Evolutionary conservation across 2,797 vertebrate species (phyloP).

Genomic region (Glossophaga mutica): DNA sequence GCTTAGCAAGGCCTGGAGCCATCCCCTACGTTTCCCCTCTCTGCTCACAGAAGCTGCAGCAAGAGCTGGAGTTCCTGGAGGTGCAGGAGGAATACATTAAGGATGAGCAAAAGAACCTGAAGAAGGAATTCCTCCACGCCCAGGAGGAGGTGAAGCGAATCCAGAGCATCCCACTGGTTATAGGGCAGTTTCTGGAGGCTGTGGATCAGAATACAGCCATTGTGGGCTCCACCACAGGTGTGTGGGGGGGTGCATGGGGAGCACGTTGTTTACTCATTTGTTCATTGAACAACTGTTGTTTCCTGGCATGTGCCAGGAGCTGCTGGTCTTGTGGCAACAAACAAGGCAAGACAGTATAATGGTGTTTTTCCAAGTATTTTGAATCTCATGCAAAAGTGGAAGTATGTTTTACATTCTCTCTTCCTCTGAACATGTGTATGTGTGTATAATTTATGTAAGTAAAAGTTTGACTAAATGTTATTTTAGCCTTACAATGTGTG

Average conservation of each 20-base stretch:
- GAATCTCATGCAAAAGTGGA: background rate
- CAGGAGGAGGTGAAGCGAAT: slow-evolving; percentile 97
- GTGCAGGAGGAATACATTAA: slow-evolving; percentile 98
- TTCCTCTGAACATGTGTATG: background rate
- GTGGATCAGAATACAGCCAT: slow-evolving; percentile 97
- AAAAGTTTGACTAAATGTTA: background rate
- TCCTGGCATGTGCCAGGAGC: background rate
- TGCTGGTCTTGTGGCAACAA: background rate
- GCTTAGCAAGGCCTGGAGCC: background rate
- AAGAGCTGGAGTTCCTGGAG: slow-evolving; percentile 95
- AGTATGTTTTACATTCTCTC: background rate
- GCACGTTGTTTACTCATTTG: background rate
- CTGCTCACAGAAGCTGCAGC: slow-evolving; percentile 90
- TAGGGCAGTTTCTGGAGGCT: slow-evolving; percentile 95
- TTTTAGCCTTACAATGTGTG: background rate
- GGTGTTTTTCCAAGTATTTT: background rate
- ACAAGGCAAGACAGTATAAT: background rate
- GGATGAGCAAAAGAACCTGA: slow-evolving; percentile 95
- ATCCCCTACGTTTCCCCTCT: background rate
- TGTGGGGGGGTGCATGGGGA: accelerated
- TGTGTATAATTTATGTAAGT: background rate
- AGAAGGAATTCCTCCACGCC: slow-evolving; percentile 96
- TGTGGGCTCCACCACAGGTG: slow-evolving; percentile 95
- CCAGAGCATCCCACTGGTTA: slow-evolving; percentile 96
- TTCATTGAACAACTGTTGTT: background rate